Percentiles rank a stretch among this genome's conserved stretches.
Evolutionary conservation across 2,113 vertebrate species (phyloP).

Genomic region (Salvator merianae): DNA sequence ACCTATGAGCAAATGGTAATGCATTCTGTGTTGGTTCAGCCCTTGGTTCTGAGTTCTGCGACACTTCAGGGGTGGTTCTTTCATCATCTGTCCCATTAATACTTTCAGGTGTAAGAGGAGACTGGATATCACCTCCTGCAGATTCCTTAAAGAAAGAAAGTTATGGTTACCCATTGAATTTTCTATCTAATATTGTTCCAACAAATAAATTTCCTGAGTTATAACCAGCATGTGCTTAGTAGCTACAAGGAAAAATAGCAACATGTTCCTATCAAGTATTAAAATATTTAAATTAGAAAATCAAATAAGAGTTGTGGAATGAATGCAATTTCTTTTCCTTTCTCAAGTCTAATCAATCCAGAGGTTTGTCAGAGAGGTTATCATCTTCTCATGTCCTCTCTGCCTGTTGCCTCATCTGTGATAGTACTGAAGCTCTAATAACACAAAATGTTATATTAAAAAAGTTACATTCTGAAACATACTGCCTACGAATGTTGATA

Average conservation of each 20-base stretch:
- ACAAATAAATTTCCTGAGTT: not conserved
- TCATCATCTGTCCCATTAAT: constrained; percentile 95
- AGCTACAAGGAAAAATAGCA: not conserved
- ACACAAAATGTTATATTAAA: not conserved
- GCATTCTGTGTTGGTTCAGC: constrained; percentile 90
- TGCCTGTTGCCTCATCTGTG: not conserved
- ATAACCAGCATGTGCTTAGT: not conserved
- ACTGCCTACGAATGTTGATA: not conserved
- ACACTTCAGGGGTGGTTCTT: constrained; percentile 77
- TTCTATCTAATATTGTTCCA: not conserved
- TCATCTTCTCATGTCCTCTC: not conserved
- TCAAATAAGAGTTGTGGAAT: not conserved
- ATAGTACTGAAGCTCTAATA: not conserved
- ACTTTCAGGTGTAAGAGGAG: constrained; percentile 89
- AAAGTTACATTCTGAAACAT: not conserved
- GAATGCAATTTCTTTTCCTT: not conserved
- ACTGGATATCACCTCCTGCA: constrained; percentile 87
- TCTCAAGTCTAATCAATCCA: too few species aligned
- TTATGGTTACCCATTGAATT: constrained; percentile 33
- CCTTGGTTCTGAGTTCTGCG: constrained; percentile 84
- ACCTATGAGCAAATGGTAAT: constrained; percentile 94
- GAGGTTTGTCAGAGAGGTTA: too few species aligned
- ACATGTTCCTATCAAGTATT: not conserved
- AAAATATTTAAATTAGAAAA: not conserved
- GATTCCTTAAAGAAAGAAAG: constrained; percentile 83